Conservation (phyloP, 2,797 vertebrate species). For the Propithecus perrieri region DNA sequence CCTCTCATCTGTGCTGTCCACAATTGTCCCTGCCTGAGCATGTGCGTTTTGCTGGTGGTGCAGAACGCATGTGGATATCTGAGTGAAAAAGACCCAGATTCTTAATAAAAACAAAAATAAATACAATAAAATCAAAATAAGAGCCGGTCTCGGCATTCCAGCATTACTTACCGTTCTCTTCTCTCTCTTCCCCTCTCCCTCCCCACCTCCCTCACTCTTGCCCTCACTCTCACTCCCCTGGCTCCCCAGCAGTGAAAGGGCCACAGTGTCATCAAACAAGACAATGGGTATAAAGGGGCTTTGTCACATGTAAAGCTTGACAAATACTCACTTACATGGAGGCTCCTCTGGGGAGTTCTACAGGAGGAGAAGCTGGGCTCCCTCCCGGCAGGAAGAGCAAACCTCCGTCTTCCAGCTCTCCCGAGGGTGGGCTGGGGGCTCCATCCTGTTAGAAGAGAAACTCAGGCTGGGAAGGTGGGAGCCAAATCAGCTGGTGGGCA, state of each 20-base stretch:
- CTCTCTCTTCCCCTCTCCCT: not conserved
- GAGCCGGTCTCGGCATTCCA: not conserved
- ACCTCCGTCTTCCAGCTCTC: not conserved
- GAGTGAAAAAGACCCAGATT: not conserved
- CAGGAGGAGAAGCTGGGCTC: not conserved
- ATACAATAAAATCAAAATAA: not conserved
- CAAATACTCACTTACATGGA: not conserved
- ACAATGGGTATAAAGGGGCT: not conserved
- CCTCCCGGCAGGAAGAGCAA: not conserved
- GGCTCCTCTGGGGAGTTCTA: not conserved
- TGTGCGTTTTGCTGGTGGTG: not conserved
- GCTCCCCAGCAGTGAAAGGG: not conserved
- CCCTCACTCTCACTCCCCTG: not conserved
- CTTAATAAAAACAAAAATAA: not conserved
- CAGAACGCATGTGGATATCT: not conserved
- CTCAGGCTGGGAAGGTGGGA: not conserved
- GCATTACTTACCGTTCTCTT: not conserved
- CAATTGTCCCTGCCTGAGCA: fast-evolving
- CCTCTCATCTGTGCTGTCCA: not conserved
- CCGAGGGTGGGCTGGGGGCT: not conserved
- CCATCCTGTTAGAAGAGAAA: not conserved
- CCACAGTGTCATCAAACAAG: not conserved
- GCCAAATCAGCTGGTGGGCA: not conserved
- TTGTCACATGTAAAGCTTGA: conserved; percentile 1
- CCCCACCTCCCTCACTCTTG: not conserved